Evolutionary conservation across 2,797 vertebrate genomes (phyloP).

Genomic region (Alcedo quadribrachys): DNA sequence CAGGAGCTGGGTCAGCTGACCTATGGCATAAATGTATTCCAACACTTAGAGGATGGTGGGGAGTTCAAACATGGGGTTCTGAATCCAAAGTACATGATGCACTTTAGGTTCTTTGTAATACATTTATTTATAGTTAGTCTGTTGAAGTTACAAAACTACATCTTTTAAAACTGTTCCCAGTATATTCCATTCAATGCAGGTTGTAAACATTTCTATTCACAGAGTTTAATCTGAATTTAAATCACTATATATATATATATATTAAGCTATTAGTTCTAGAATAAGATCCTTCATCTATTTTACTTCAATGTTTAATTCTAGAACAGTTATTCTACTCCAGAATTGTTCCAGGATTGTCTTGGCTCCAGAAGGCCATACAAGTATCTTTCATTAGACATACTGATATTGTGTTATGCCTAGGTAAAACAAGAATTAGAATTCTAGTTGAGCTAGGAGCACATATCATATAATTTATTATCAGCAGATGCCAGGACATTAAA

Average conservation of each 20-base stretch:
- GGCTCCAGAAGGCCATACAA: not conserved
- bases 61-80: not conserved
- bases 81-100: not conserved
- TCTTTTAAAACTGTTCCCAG: not conserved
- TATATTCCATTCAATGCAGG: not conserved
- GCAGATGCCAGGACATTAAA: constrained; percentile 66
- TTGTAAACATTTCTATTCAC: not conserved
- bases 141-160: not conserved
- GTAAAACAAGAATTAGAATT: constrained; percentile 59
- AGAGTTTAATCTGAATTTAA: not conserved
- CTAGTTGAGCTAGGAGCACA: constrained; percentile 51
- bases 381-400: not conserved
- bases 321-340: not conserved
- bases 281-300: not conserved
- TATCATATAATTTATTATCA: constrained; percentile 66
- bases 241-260: not conserved
- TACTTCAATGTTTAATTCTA: not conserved
- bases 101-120: not conserved
- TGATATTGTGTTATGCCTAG: not conserved
- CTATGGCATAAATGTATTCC: not conserved
- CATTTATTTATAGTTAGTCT: not conserved
- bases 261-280: not conserved
- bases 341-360: not conserved
- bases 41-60: not conserved
- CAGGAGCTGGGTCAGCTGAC: not conserved